phyloP scores from a whole-genome alignment of 2,797 vertebrate species.

The Lateolabrax maculatus region DNA sequence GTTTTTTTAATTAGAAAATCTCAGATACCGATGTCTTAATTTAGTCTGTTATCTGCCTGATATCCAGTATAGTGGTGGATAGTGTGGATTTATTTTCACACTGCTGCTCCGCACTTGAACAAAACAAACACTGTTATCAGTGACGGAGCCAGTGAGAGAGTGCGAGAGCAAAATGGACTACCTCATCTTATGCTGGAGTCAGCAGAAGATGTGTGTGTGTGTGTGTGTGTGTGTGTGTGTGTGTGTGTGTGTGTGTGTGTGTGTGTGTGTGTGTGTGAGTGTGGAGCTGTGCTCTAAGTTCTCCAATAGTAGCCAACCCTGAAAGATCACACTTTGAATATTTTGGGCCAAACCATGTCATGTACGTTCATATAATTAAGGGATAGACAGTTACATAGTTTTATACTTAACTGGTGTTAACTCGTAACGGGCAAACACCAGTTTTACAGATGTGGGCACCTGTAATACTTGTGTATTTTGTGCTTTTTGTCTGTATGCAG shows the following conservation, averaged over 20 bases:
- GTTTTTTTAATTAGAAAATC: background rate
- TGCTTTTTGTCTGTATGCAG: slow-evolving; percentile 2
- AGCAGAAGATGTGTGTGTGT: background rate
- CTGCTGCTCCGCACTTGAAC: background rate
- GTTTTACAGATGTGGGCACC: background rate
- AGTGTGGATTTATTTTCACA: slow-evolving; percentile 11
- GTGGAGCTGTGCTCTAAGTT: too few relatives aligned
- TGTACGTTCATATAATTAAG: background rate
- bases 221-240: slow-evolving; percentile 4
- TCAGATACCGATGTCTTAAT: background rate
- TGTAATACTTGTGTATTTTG: background rate
- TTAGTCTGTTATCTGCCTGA: slow-evolving; percentile 13
- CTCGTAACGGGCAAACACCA: background rate
- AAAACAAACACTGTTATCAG: slow-evolving; percentile 35
- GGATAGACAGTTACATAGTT: background rate
- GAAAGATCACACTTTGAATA: background rate
- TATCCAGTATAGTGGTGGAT: slow-evolving; percentile 3
- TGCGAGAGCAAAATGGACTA: background rate
- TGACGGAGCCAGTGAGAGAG: slow-evolving; percentile 7
- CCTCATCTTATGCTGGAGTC: background rate
- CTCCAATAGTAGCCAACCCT: background rate
- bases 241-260: background rate
- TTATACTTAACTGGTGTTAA: too few relatives aligned
- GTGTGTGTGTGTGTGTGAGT: too few relatives aligned
- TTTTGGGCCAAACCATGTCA: background rate